Conservation (phyloP, 1,140 invertebrate genomes). For the Drosophila sulfurigaster region DNA sequence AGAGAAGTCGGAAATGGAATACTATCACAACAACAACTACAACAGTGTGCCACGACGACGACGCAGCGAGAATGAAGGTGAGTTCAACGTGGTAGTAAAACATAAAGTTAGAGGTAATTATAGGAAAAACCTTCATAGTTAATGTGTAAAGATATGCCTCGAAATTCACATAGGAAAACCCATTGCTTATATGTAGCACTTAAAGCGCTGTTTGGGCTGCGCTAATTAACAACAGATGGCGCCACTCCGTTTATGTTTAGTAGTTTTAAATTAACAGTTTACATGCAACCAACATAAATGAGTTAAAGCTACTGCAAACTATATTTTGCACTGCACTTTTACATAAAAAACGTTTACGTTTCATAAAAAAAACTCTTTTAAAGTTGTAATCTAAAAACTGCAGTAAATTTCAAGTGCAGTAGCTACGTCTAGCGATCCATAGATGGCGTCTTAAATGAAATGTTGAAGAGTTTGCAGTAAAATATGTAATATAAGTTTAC, state of each 20-base stretch:
- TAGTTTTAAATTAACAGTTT: background rate
- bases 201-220: background rate
- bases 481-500: too few species aligned
- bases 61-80: constrained; percentile 84
- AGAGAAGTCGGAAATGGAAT: constrained; percentile 84
- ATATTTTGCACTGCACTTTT: background rate
- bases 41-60: constrained; percentile 67
- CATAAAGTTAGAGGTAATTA: too few species aligned
- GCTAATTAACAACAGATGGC: background rate
- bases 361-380: background rate
- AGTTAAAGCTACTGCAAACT: too few species aligned
- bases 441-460: background rate
- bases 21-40: constrained; percentile 54
- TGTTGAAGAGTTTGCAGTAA: too few species aligned
- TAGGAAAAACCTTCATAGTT: too few species aligned
- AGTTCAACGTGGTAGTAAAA: constrained; percentile 46
- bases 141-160: too few species aligned
- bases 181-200: too few species aligned
- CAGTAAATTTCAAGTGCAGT: background rate
- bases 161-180: too few species aligned
- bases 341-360: background rate
- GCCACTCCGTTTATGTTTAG: background rate
- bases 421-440: background rate
- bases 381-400: background rate
- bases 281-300: too few species aligned